Percentiles rank a stretch among this genome's conserved stretches.
Conservation (phyloP, 2,113 vertebrate species). For the Lepus timidus region DNA sequence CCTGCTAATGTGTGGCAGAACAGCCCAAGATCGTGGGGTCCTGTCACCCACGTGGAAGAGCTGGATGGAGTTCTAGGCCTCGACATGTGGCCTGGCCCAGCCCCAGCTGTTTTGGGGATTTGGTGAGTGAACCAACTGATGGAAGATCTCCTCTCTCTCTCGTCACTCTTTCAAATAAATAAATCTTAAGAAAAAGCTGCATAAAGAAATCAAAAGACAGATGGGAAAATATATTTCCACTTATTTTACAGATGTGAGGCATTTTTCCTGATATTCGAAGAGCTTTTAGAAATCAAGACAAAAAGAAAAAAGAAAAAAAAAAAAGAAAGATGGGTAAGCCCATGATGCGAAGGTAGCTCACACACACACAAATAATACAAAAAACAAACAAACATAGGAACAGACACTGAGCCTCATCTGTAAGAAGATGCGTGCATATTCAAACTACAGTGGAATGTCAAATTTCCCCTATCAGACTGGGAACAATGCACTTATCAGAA, state of each 20-base stretch:
- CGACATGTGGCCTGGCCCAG: no score
- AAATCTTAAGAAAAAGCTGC: no score
- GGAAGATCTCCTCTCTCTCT: no score
- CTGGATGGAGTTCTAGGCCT: no score
- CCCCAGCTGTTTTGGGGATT: no score
- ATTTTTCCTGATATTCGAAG: conserved; percentile 22
- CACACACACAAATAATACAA: not conserved
- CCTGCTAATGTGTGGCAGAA: no score
- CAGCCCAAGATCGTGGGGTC: no score
- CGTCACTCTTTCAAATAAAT: no score
- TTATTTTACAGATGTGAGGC: not conserved
- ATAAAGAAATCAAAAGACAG: not conserved
- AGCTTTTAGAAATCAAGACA: not conserved
- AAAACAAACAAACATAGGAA: not conserved
- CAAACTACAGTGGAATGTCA: not conserved
- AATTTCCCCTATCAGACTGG: not conserved
- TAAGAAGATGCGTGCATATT: not conserved
- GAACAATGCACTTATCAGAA: not conserved
- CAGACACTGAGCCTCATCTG: not conserved
- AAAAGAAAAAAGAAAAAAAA: not conserved
- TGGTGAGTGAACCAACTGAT: no score
- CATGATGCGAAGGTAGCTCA: not conserved
- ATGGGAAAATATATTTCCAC: not conserved
- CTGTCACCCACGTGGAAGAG: no score
- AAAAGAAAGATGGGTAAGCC: not conserved